phyloP scores from a whole-genome alignment of 2,888 invertebrate genomes.

The Cheilosia variabilis region DNA sequence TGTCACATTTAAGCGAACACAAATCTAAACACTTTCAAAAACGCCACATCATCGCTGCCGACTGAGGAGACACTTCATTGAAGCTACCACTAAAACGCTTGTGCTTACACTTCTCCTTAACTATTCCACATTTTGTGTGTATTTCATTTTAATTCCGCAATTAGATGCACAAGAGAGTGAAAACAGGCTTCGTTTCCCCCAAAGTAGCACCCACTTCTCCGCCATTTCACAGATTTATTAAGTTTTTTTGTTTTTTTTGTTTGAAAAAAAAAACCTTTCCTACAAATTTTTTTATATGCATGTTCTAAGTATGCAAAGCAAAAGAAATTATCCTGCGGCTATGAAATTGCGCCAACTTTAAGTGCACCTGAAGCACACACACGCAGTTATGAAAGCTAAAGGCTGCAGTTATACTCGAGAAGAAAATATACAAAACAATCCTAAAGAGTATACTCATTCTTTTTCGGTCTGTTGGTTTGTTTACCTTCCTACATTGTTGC shows the following conservation, averaged over 20 bases:
- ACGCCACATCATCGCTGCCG: background rate
- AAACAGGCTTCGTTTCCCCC: background rate
- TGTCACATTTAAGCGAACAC: background rate
- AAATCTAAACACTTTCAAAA: background rate
- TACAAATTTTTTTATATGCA: background rate
- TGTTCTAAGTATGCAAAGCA: background rate
- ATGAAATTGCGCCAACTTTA: slow-evolving; percentile 28
- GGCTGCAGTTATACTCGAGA: slow-evolving; percentile 35
- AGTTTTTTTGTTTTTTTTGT: slow-evolving; percentile 11
- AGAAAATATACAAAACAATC: background rate
- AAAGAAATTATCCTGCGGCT: slow-evolving; percentile 22
- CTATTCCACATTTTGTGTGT: background rate
- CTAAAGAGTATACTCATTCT: slow-evolving; percentile 16
- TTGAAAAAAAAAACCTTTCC: slow-evolving; percentile 3
- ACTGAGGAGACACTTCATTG: background rate
- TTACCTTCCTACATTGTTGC: slow-evolving; percentile 7
- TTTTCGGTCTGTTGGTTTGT: background rate
- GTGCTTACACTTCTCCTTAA: background rate
- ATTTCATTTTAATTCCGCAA: slow-evolving; percentile 31
- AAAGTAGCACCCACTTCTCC: slow-evolving; percentile 16
- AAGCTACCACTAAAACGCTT: slow-evolving; percentile 4
- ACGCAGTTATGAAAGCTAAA: slow-evolving; percentile 26
- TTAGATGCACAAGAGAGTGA: slow-evolving; percentile 2
- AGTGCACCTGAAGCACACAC: slow-evolving; percentile 4
- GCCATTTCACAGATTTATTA: slow-evolving; percentile 9